These are phyloP conservation scores for Anas platyrhynchos DNA, from an alignment of 2,113 vertebrate genomes.

Conservation along the genomic window DNA sequence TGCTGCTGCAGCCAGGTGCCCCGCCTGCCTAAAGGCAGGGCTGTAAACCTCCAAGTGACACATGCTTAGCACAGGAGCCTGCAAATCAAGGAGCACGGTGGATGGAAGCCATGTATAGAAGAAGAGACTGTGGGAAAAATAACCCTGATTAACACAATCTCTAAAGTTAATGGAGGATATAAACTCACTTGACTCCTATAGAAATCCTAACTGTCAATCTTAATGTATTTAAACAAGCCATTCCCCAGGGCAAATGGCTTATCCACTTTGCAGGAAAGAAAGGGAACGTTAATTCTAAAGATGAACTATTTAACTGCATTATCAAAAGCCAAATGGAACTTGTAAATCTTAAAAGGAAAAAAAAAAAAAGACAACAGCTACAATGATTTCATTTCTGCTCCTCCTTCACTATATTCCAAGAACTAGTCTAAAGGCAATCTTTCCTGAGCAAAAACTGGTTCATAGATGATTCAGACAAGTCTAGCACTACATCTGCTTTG, in stretches of 20 bases:
- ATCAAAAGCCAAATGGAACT: background rate
- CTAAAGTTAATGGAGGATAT: background rate
- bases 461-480: background rate
- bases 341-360: background rate
- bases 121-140: background rate
- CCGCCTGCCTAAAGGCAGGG: too few species aligned
- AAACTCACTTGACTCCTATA: background rate
- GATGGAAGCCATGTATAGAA: background rate
- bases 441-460: background rate
- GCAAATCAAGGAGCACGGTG: background rate
- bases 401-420: background rate
- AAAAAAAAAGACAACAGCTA: background rate
- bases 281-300: background rate
- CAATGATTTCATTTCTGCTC: background rate
- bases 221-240: background rate
- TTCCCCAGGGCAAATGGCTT: background rate
- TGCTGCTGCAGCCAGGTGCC: too few species aligned
- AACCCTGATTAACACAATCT: background rate
- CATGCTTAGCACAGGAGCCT: background rate
- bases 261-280: slow-evolving; percentile 1
- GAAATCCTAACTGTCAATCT: background rate
- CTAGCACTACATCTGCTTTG: background rate
- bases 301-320: background rate
- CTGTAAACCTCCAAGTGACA: background rate
- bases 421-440: background rate